Conservation (phyloP, 2,888 invertebrate species). For the Acutogordius australiensis region DNA sequence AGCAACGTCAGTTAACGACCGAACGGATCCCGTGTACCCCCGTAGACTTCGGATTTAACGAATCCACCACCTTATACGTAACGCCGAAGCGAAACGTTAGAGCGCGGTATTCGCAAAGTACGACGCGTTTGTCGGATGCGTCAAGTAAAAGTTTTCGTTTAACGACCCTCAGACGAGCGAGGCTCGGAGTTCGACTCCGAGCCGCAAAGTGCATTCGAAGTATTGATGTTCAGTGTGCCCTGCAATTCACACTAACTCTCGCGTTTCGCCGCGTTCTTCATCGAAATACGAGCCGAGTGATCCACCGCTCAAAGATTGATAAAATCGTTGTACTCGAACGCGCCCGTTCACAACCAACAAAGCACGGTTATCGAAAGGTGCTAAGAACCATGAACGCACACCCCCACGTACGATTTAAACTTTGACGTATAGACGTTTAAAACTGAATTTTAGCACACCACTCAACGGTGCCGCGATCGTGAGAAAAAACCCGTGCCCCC, state of each 20-base stretch:
- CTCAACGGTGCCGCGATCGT: too few relatives aligned
- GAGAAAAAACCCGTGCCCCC: too few relatives aligned
- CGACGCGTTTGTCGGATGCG: not conserved
- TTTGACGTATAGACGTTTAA: too few relatives aligned
- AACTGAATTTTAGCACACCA: not conserved
- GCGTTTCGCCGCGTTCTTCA: constrained; percentile 25
- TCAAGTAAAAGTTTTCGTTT: not conserved
- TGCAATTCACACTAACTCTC: constrained; percentile 25
- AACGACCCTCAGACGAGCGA: constrained; percentile 23
- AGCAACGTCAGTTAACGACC: too few relatives aligned
- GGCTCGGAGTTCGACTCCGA: constrained; percentile 18
- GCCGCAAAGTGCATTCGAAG: constrained; percentile 26
- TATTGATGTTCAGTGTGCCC: constrained; percentile 31
- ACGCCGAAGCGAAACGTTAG: too few relatives aligned
- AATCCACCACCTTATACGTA: too few relatives aligned
- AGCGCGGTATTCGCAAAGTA: not conserved
- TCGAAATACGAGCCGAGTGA: constrained; percentile 25
- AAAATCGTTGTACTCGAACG: constrained; percentile 15
- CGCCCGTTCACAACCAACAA: too few relatives aligned
- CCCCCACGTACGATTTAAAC: too few relatives aligned
- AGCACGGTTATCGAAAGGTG: too few relatives aligned
- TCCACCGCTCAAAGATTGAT: constrained; percentile 22
- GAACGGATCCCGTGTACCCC: too few relatives aligned
- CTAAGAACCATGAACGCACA: too few relatives aligned
- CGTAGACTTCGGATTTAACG: too few relatives aligned